Base-by-base conservation (phyloP, 2,797 vertebrate genomes). In the Emydoidea blandingii region DNA sequence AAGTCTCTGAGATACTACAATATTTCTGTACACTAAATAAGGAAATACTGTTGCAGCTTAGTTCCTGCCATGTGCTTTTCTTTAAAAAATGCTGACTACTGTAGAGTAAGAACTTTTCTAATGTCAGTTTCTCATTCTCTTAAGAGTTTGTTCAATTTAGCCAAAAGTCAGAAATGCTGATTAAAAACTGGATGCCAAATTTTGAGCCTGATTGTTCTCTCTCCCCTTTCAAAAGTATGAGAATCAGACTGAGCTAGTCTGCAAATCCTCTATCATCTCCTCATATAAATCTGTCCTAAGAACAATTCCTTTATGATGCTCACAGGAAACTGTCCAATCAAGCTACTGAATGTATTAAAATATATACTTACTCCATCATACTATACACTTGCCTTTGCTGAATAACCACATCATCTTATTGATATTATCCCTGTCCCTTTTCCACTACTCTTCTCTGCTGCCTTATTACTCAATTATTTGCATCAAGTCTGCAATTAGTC, bases 21-120 rank as follows among this genome's bases (percentile, higher is more conserved):
- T 5, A 0, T 86, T 80, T 92, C 78, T 29, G 27, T 50, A 8
- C 1, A 54, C 87, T 19, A 12, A 47, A 50, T 83, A 53, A 4
- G 29, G 15, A 62, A 53, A 2, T 62, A 11, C 8, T 91, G 85
- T 90, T 68, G n/a, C n/a, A 11, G 15, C 56, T 62, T 7, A 1
- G 53, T n/a, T 1, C 21, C 29, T 44, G 2, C 29, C 3, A 68
- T 16, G 3, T 5, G 81, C 27, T 81, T 1, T 2, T 0, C 65
- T 50, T 56, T 78, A 27, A 68, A 49, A 82, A 85, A 93, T 80
- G 1, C 2, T 54, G 2, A 2, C 79, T 84, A 0, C 0, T 23
- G 76, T 59, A 52, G 4, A 54, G 2, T 3, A 79, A 83, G 80
- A 82, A 34, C 0, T 1, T 34, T 16, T 80, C 54, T 12, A 5